Evolutionary conservation across 2,888 invertebrate genomes (phyloP).

Genomic region (Ischnura elegans): DNA sequence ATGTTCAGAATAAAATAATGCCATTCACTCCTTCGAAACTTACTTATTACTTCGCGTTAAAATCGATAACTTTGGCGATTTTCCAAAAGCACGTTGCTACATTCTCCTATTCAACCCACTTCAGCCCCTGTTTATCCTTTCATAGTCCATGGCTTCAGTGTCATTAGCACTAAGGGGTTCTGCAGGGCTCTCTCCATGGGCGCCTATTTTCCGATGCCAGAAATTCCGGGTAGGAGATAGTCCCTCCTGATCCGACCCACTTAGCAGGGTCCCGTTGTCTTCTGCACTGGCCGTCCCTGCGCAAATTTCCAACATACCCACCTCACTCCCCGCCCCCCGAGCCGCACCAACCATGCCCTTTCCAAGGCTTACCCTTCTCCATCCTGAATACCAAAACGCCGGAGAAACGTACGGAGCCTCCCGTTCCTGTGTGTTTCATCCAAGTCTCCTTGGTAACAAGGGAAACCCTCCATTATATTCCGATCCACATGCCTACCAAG

Average conservation of each 20-base stretch:
- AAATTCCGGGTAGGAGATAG: neutral
- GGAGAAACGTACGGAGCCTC: neutral
- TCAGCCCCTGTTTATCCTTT: neutral
- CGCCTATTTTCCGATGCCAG: constrained; percentile 16
- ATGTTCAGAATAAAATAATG: too few relatives aligned
- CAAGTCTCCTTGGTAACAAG: neutral
- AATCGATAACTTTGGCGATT: too few relatives aligned
- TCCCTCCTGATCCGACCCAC: constrained; percentile 1
- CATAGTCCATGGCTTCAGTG: neutral
- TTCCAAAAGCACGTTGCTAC: too few relatives aligned
- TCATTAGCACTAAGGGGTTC: neutral
- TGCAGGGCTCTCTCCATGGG: neutral
- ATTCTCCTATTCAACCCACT: too few relatives aligned
- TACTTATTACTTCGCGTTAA: too few relatives aligned
- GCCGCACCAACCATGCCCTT: too few relatives aligned
- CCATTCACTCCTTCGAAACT: too few relatives aligned
- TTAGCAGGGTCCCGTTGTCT: neutral
- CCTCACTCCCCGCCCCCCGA: neutral
- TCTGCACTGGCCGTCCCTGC: neutral
- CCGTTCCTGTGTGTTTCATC: neutral
- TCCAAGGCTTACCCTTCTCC: neutral
- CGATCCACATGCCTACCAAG: neutral
- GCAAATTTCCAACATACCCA: neutral
- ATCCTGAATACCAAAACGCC: constrained; percentile 18
- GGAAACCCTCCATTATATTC: constrained; percentile 15